phyloP scores from a whole-genome alignment of 2,113 vertebrate genomes.

The Misgurnus mizolepis region DNA sequence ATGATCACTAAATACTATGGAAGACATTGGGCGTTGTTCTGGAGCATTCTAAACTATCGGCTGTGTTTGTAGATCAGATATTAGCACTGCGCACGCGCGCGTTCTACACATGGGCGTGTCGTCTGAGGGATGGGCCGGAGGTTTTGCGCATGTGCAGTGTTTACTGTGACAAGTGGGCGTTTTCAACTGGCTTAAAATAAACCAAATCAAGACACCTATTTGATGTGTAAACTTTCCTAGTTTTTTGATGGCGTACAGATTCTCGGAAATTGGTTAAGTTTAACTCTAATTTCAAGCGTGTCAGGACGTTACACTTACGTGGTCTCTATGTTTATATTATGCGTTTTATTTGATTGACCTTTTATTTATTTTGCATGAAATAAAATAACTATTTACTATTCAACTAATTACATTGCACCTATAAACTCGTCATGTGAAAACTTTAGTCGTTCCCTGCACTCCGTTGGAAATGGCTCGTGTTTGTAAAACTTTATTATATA shows the following conservation, averaged over 20 bases:
- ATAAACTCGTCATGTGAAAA: no score
- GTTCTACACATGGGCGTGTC: background rate
- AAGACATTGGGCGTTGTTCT: background rate
- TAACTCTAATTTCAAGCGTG: no score
- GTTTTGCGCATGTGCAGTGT: conserved; percentile 1
- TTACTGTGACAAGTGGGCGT: background rate
- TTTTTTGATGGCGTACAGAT: background rate
- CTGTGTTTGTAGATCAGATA: conserved; percentile 11
- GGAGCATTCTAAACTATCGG: background rate
- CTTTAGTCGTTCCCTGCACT: no score
- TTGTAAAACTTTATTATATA: no score
- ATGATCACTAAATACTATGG: background rate
- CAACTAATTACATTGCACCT: no score
- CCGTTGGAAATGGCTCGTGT: no score
- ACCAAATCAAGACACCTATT: background rate
- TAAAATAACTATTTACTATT: no score
- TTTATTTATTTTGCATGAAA: no score
- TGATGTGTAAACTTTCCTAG: background rate
- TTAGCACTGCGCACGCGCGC: background rate
- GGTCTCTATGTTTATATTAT: no score
- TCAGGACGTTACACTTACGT: no score
- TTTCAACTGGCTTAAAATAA: conserved; percentile 9
- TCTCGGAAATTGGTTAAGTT: background rate
- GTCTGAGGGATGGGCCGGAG: conserved; percentile 15
- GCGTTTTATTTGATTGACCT: no score